A percentile compares a stretch with the other conserved stretches of the same genome.
These are phyloP conservation scores for Apis dorsata DNA, from an alignment of 1,140 invertebrate species.

Conservation along the genomic window DNA sequence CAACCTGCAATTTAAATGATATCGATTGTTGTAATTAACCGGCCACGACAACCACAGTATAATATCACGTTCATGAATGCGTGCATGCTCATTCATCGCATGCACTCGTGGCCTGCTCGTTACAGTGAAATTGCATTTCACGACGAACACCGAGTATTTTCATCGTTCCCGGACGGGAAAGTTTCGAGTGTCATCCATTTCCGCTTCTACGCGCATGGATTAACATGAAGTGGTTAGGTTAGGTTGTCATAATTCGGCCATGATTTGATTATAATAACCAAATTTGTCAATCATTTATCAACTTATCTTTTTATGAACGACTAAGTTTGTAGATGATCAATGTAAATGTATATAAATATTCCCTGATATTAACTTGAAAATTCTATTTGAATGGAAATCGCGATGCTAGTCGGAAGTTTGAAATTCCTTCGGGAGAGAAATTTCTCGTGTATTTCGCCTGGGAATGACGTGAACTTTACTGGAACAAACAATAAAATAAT, in stretches of 20 bases:
- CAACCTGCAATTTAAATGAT: slow-evolving; percentile 55
- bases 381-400: neutral
- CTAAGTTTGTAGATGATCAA: neutral
- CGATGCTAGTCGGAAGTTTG: neutral
- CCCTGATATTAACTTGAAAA: neutral
- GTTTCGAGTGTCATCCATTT: slow-evolving; percentile 19
- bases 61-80: slow-evolving; percentile 47
- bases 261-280: neutral
- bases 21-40: slow-evolving; percentile 69
- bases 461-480: neutral
- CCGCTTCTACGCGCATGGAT: neutral
- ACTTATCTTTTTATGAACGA: neutral
- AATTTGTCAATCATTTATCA: no score
- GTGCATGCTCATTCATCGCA: slow-evolving; percentile 40
- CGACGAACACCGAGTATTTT: slow-evolving; percentile 5
- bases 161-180: slow-evolving; percentile 17
- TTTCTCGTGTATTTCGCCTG: neutral
- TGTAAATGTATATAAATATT: neutral
- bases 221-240: neutral
- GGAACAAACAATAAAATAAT: neutral
- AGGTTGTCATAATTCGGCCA: no score
- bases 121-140: slow-evolving; percentile 36
- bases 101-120: slow-evolving; percentile 4
- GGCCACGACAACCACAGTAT: slow-evolving; percentile 43
- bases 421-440: neutral